phyloP scores from a whole-genome alignment of 2,113 vertebrate species.

The Nycticorax nycticorax region DNA sequence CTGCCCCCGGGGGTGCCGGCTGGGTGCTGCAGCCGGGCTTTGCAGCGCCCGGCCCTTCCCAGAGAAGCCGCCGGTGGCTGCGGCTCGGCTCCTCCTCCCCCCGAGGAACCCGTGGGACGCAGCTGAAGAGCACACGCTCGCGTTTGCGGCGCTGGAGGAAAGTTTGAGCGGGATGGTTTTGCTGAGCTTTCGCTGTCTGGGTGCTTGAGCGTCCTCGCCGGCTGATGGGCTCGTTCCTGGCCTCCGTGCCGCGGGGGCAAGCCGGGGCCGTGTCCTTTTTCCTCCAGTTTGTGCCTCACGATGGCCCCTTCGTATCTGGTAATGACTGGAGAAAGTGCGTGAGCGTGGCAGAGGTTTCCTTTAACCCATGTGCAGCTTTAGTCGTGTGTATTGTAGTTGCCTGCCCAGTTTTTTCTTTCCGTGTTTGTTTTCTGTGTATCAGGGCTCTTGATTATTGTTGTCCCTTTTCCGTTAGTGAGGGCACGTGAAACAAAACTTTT shows the following conservation, averaged over 20 bases:
- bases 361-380: not conserved
- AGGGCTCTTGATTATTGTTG: not conserved
- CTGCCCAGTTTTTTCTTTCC: not conserved
- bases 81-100: not conserved
- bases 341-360: not conserved
- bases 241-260: not conserved
- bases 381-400: not conserved
- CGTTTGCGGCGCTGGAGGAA: not conserved
- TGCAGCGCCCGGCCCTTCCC: not conserved
- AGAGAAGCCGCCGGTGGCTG: not conserved
- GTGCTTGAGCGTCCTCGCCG: not conserved
- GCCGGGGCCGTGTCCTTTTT: not conserved
- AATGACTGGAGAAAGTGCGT: not conserved
- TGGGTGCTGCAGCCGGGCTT: not conserved
- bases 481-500: not conserved
- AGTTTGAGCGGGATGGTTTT: not conserved
- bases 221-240: not conserved
- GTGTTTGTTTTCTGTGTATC: rapidly evolving
- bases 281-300: not conserved
- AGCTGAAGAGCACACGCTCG: not conserved
- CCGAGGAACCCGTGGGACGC: not conserved
- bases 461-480: not conserved
- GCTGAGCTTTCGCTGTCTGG: not conserved
- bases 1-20: not conserved
- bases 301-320: not conserved